Percentiles rank a stretch among this genome's conserved stretches.
These are phyloP conservation scores for Pollachius pollachius DNA, from an alignment of 2,113 vertebrate species.

Conservation along the genomic window DNA sequence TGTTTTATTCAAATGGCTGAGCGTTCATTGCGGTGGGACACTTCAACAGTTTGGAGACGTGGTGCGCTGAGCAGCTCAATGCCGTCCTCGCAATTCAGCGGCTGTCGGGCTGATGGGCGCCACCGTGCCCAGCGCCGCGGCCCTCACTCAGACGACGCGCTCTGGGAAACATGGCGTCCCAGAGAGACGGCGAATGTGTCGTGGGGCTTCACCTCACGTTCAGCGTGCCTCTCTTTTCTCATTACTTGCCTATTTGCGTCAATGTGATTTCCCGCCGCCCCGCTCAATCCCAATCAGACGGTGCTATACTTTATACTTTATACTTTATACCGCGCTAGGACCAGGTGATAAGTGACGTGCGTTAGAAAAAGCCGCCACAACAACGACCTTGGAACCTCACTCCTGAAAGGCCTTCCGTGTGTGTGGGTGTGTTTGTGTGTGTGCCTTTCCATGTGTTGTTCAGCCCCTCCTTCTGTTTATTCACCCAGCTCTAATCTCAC, in stretches of 20 bases:
- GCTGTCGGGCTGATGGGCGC: slow-evolving; percentile 72
- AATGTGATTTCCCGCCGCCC: slow-evolving; percentile 28
- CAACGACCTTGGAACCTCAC: slow-evolving; percentile 36
- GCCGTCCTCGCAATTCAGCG: slow-evolving; percentile 70
- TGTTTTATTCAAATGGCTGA: slow-evolving; percentile 70
- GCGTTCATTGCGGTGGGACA: slow-evolving; percentile 63
- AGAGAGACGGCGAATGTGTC: slow-evolving; percentile 53
- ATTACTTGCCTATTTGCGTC: slow-evolving; percentile 35
- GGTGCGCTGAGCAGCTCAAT: slow-evolving; percentile 72
- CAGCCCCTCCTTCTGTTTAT: slow-evolving; percentile 18
- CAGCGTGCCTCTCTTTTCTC: slow-evolving; percentile 20
- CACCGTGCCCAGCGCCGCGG: slow-evolving; percentile 31
- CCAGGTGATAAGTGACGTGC: neutral
- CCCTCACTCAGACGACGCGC: slow-evolving; percentile 36
- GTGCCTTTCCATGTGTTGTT: neutral
- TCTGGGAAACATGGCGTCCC: slow-evolving; percentile 56
- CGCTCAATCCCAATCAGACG: slow-evolving; percentile 23
- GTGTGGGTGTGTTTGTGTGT: neutral
- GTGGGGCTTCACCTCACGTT: slow-evolving; percentile 41
- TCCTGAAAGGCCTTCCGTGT: neutral
- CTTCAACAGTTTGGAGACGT: slow-evolving; percentile 69
- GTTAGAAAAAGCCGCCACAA: neutral
- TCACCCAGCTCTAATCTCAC: neutral
- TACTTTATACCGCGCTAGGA: too few species aligned
- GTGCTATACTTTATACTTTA: too few species aligned